Conservation (phyloP, 37 sponge, comb jelly and placozoan species). For the Axinella damicornis region DNA sequence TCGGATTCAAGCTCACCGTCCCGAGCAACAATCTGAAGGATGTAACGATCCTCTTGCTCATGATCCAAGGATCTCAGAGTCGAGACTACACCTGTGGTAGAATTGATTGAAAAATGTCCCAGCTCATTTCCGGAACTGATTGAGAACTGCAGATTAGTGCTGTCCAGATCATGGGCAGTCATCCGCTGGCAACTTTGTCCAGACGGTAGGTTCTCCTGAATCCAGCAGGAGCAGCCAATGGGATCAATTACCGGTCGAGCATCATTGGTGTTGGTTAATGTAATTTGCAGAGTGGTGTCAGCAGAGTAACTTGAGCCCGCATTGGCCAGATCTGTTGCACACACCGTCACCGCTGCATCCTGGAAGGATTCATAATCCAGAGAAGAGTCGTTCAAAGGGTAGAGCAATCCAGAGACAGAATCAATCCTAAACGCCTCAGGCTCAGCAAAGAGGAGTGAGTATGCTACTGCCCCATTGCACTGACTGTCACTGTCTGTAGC, state of each 20-base stretch:
- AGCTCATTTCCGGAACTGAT: conserved; percentile 45
- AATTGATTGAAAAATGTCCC: conserved; percentile 58
- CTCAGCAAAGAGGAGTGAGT: conserved; percentile 48
- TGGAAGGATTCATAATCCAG: conserved; percentile 63
- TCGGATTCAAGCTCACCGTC: conserved; percentile 45
- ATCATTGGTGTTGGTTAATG: conserved; percentile 51
- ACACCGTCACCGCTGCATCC: conserved; percentile 44
- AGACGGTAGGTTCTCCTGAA: conserved; percentile 40
- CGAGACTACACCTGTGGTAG: conserved; percentile 49
- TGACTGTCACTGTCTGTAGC: conserved; percentile 60
- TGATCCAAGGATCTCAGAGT: conserved; percentile 10
- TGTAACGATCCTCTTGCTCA: conserved; percentile 35
- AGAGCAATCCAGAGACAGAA: conserved; percentile 63
- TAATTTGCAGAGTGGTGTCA: conserved; percentile 41
- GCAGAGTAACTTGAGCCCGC: background rate
- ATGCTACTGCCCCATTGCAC: conserved; percentile 65
- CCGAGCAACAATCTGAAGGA: conserved; percentile 21
- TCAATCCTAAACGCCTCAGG: conserved; percentile 66
- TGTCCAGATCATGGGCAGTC: conserved; percentile 62
- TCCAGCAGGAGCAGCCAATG: conserved; percentile 69
- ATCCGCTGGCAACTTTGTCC: conserved; percentile 39
- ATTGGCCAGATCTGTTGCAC: conserved; percentile 52
- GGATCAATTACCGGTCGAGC: conserved; percentile 60
- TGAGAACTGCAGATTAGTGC: conserved; percentile 22
- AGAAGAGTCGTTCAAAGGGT: conserved; percentile 20